phyloP scores from a whole-genome alignment of 35 echinoderm and acorn worm species.

The Chiridota heheva region DNA sequence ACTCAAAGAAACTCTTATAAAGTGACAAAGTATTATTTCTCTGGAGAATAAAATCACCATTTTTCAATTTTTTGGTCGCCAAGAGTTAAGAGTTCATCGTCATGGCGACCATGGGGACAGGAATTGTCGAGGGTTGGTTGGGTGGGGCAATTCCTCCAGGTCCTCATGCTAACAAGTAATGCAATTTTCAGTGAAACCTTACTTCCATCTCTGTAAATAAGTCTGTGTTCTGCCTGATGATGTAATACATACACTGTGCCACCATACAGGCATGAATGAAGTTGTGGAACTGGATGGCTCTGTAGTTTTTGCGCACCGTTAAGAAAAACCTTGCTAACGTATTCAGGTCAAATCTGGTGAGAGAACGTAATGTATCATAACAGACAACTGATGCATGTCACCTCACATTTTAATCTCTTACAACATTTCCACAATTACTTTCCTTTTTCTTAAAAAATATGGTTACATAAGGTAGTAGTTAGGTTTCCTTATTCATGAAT shows the following conservation, averaged over 20 bases:
- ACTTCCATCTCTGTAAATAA: slow-evolving; percentile 79
- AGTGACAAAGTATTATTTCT: too few relatives aligned
- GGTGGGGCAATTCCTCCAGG: too few relatives aligned
- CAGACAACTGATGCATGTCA: not conserved
- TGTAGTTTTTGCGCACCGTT: slow-evolving; percentile 83
- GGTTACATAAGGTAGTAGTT: too few relatives aligned
- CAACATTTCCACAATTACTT: not conserved
- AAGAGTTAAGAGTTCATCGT: too few relatives aligned
- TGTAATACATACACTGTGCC: slow-evolving; percentile 74
- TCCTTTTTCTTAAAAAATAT: slow-evolving; percentile 10
- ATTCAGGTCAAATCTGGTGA: slow-evolving; percentile 67
- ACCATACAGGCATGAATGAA: slow-evolving; percentile 81
- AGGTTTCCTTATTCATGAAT: too few relatives aligned
- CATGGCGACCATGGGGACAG: too few relatives aligned
- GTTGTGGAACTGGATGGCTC: slow-evolving; percentile 87
- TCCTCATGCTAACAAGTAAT: too few relatives aligned
- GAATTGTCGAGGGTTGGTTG: too few relatives aligned
- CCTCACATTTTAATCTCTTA: not conserved
- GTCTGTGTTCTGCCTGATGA: slow-evolving; percentile 40
- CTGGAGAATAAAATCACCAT: too few relatives aligned
- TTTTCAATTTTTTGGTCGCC: too few relatives aligned
- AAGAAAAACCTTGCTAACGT: slow-evolving; percentile 73
- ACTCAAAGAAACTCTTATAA: too few relatives aligned
- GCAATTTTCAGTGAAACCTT: too few relatives aligned
- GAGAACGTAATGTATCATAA: not conserved